These are phyloP conservation scores for Conchocele bisecta DNA, from an alignment of 2,888 invertebrate genomes.

Conservation along the genomic window DNA sequence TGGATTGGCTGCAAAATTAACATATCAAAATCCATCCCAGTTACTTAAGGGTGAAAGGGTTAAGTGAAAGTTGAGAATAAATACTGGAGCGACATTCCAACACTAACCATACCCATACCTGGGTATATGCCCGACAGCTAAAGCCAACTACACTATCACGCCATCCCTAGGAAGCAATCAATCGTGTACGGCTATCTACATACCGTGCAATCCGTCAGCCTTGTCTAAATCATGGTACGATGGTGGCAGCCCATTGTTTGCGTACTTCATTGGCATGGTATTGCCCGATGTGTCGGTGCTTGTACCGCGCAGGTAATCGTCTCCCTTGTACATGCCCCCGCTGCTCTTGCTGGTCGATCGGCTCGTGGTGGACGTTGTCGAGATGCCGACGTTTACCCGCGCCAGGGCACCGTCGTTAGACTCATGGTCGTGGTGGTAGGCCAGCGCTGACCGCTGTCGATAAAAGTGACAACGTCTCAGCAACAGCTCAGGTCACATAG, in stretches of 20 bases:
- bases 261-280: constrained; percentile 63
- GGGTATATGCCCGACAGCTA: too few relatives aligned
- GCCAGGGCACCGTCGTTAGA: constrained; percentile 79
- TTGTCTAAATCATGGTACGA: constrained; percentile 70
- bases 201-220: constrained; percentile 36
- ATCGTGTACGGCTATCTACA: too few relatives aligned
- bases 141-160: too few relatives aligned
- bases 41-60: too few relatives aligned
- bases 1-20: too few relatives aligned
- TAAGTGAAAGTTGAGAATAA: too few relatives aligned
- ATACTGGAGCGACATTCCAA: too few relatives aligned
- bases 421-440: constrained; percentile 87
- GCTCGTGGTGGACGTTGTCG: constrained; percentile 96
- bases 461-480: too few relatives aligned
- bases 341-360: constrained; percentile 95
- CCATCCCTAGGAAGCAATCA: too few relatives aligned
- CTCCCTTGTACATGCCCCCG: constrained; percentile 90
- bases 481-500: too few relatives aligned
- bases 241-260: constrained; percentile 67
- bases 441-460: constrained; percentile 89
- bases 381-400: constrained; percentile 89
- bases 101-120: too few relatives aligned
- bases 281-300: constrained; percentile 81
- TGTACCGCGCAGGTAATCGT: constrained; percentile 79
- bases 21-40: too few relatives aligned